These are phyloP conservation scores for Synanthedon tipuliformis DNA, from an alignment of 2,888 invertebrate species.

Conservation along the genomic window DNA sequence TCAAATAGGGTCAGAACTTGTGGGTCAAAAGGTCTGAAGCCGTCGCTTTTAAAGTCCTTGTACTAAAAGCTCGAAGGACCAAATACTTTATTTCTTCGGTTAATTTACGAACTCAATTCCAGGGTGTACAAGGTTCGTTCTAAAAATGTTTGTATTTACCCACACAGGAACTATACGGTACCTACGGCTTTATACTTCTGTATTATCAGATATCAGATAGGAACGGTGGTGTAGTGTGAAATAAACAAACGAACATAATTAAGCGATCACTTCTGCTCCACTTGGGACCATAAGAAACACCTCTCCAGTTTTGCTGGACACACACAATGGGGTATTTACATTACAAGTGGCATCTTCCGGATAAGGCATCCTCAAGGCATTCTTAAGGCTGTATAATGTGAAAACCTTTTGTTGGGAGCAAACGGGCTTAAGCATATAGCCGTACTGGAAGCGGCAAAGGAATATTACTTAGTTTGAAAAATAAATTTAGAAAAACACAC, in stretches of 20 bases:
- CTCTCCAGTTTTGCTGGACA: constrained; percentile 16
- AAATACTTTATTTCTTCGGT: no score
- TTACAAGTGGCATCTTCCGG: constrained; percentile 64
- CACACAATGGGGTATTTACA: constrained; percentile 57
- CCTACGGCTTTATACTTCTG: no score
- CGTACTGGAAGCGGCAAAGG: constrained; percentile 3
- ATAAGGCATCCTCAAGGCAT: constrained; percentile 51
- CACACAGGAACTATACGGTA: no score
- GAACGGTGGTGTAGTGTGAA: not conserved
- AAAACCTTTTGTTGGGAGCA: constrained; percentile 55
- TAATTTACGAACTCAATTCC: no score
- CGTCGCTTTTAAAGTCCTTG: no score
- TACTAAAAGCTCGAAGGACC: no score
- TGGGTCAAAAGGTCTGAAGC: no score
- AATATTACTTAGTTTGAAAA: no score
- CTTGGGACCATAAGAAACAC: constrained; percentile 8
- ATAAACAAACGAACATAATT: not conserved
- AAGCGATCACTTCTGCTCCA: not conserved
- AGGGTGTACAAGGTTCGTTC: no score
- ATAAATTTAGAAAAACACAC: no score
- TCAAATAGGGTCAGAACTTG: no score
- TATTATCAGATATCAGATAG: not conserved
- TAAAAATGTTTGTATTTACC: no score
- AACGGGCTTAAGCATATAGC: constrained; percentile 9
- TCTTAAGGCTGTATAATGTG: constrained; percentile 51